Conservation (phyloP, 2,113 vertebrate species). For the Psephotus haematonotus region DNA sequence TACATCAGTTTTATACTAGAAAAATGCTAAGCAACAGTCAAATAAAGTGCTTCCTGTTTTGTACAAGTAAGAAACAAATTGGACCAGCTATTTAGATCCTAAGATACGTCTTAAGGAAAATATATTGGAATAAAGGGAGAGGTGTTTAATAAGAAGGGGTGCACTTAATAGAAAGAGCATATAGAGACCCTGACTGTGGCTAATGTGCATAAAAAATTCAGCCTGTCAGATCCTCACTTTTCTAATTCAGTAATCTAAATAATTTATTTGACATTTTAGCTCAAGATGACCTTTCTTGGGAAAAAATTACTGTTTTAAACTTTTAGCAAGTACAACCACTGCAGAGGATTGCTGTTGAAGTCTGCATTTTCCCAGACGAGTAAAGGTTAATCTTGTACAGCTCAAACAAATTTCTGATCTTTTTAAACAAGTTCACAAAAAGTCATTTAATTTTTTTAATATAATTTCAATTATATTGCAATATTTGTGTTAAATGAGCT, state of each 20-base stretch:
- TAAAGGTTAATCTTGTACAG: slow-evolving; percentile 81
- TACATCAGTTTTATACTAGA: not conserved
- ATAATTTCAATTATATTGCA: slow-evolving; percentile 78
- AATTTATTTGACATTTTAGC: slow-evolving; percentile 91
- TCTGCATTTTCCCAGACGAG: slow-evolving; percentile 76
- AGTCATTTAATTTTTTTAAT: slow-evolving; percentile 76
- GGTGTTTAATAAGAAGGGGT: slow-evolving; percentile 78
- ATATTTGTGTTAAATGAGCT: slow-evolving; percentile 71
- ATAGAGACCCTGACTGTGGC: slow-evolving; percentile 80
- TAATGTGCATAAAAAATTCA: slow-evolving; percentile 90
- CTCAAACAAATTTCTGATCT: slow-evolving; percentile 79
- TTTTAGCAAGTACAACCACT: slow-evolving; percentile 85
- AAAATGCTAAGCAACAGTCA: not conserved
- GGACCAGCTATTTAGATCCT: slow-evolving; percentile 60
- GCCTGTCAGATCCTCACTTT: slow-evolving; percentile 87
- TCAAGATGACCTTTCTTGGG: slow-evolving; percentile 87
- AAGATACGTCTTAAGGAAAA: slow-evolving; percentile 69
- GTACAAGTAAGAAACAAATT: slow-evolving; percentile 16
- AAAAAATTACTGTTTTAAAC: slow-evolving; percentile 90
- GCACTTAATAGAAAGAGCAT: slow-evolving; percentile 78
- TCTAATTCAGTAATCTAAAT: slow-evolving; percentile 91
- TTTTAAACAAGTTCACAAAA: slow-evolving; percentile 77
- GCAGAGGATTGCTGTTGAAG: slow-evolving; percentile 76
- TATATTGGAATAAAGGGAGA: slow-evolving; percentile 71
- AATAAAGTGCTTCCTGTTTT: not conserved